Percentiles rank a stretch among this genome's conserved stretches.
Conservation (phyloP, 2,113 vertebrate genomes). For the Ammospiza caudacuta region DNA sequence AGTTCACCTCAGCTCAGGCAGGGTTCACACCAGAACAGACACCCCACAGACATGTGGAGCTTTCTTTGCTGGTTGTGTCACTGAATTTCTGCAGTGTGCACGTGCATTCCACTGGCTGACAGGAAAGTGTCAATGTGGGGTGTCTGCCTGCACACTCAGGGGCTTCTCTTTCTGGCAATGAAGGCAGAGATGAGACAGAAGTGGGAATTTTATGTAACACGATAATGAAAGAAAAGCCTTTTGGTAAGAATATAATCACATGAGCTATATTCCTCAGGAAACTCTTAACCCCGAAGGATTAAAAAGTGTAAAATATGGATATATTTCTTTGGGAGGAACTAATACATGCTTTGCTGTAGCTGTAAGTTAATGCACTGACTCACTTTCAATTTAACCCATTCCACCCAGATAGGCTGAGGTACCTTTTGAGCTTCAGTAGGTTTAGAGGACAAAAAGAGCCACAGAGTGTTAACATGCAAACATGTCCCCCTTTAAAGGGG, state of each 20-base stretch:
- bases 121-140: neutral
- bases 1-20: neutral
- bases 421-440: neutral
- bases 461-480: neutral
- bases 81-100: neutral
- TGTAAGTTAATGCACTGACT: neutral
- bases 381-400: neutral
- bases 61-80: neutral
- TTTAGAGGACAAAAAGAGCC: neutral
- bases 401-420: neutral
- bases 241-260: neutral
- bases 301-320: neutral
- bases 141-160: neutral
- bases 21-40: neutral
- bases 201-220: neutral
- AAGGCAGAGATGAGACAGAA: neutral
- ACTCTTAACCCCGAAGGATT: neutral
- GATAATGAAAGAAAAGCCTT: neutral
- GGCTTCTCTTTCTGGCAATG: neutral
- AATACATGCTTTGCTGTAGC: neutral
- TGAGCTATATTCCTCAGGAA: neutral
- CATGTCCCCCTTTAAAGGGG: neutral
- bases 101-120: rapidly evolving
- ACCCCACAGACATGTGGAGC: rapidly evolving
- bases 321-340: neutral